phyloP scores from a whole-genome alignment of 2,888 invertebrate genomes.

The Caradrina kadenii region DNA sequence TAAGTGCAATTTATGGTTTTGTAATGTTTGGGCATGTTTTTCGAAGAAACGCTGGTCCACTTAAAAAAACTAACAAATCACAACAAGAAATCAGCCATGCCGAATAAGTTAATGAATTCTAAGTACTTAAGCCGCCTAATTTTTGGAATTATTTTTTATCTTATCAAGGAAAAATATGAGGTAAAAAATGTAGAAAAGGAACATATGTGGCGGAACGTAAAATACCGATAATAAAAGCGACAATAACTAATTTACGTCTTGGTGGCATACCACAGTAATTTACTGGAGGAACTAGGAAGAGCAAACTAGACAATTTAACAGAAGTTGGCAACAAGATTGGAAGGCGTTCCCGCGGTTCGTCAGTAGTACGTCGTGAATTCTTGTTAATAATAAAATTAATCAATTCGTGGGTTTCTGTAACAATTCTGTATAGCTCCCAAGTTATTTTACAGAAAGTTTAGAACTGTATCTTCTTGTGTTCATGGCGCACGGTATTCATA shows the following conservation, averaged over 20 bases:
- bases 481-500: too few relatives aligned
- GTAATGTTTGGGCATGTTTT: slow-evolving; percentile 22
- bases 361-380: slow-evolving; percentile 12
- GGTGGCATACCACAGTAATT: slow-evolving; percentile 17
- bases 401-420: slow-evolving; percentile 38
- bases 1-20: slow-evolving; percentile 39
- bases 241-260: not conserved
- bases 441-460: not conserved
- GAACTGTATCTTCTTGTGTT: too few relatives aligned
- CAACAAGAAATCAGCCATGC: not conserved
- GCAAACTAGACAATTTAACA: slow-evolving; percentile 39
- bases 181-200: not conserved
- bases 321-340: slow-evolving; percentile 37
- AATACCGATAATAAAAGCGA: not conserved
- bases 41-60: not conserved
- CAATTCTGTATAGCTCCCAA: slow-evolving; percentile 18
- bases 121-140: not conserved
- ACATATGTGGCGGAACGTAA: not conserved
- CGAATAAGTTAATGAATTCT: not conserved
- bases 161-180: not conserved
- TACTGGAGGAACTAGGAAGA: slow-evolving; percentile 9
- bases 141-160: too few relatives aligned
- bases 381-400: slow-evolving; percentile 33
- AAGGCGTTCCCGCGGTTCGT: slow-evolving; percentile 40
- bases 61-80: not conserved